phyloP scores from a whole-genome alignment of 2,888 invertebrate species.

The Pammene aurita region DNA sequence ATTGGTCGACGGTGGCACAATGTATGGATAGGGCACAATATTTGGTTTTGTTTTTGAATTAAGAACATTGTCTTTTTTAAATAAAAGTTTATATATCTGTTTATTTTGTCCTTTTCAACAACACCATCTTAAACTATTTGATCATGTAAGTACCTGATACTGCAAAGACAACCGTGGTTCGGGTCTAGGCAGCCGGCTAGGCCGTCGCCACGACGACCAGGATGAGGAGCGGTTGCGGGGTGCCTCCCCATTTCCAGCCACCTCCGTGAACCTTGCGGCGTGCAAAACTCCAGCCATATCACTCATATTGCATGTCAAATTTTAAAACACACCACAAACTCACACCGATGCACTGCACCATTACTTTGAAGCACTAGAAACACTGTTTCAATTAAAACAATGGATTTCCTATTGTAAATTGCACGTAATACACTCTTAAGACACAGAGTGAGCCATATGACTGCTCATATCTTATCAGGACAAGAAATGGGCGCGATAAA shows the following conservation, averaged over 20 bases:
- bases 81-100: too few relatives aligned
- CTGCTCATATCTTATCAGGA: conserved; percentile 74
- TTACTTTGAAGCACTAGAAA: conserved; percentile 59
- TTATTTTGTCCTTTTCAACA: too few relatives aligned
- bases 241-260: conserved; percentile 51
- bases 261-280: conserved; percentile 63
- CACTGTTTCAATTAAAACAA: conserved; percentile 43
- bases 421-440: conserved; percentile 51
- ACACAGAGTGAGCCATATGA: conserved; percentile 72
- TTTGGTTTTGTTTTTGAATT: too few relatives aligned
- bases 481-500: conserved; percentile 72
- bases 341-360: conserved; percentile 60
- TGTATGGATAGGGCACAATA: too few relatives aligned
- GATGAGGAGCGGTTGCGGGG: conserved; percentile 70
- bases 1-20: too few relatives aligned
- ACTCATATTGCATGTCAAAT: conserved; percentile 58
- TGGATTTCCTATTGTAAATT: conserved; percentile 40
- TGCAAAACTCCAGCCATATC: conserved; percentile 67
- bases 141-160: conserved; percentile 62
- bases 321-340: conserved; percentile 47
- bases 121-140: too few relatives aligned
- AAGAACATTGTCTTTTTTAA: too few relatives aligned
- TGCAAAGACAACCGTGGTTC: conserved; percentile 75
- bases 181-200: conserved; percentile 58
- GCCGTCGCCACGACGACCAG: conserved; percentile 65